Base-by-base conservation (phyloP, 2,113 vertebrate species). In the Ia io region DNA sequence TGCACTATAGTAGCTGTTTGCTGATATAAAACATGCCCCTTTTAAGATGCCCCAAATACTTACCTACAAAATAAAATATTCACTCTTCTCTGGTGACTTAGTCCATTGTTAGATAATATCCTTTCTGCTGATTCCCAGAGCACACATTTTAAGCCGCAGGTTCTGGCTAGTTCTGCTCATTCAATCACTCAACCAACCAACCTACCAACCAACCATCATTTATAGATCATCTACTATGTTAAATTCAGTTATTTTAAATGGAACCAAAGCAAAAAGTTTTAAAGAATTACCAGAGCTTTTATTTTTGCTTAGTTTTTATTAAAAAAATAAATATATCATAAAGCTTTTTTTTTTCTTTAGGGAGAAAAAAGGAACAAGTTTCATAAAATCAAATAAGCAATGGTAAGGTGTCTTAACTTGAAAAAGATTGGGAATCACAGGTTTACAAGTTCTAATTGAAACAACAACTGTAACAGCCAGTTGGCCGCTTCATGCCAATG, bases 251-350 rank as follows among this genome's bases (percentile, higher is more conserved):
- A 59, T 56, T 28, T 63, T 70, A 78, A 85, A 95, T 28, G 30
- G 61, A 97, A 90, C 61, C 56, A 92, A 89, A 88, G 89, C 93
- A 93, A 12, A 85, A 93, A 84, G 30, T 86, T 95, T 91, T 95
- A 97, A 97, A 95, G 96, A 97, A 97, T 97, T 97, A 93, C 89
- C 35, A 32, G 94, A 97, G 94, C 88, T 97, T 97, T 97, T 97
- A 97, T 97, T 97, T 97, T 98, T 98, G 94, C 96, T 97, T 97
- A 96, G 94, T 97, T 98, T 98, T 98, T 98, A 96, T 97, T 97
- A 98, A 97, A 97, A 98, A 97, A 98, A 97, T 97, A 97, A 97
- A 97, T 97, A 97, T 94, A 96, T 96, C 97, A 97, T 97, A 97
- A 97, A 97, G 97, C 95, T 95, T 97, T 97, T 78, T 84, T 96